A percentile compares a stretch with the other conserved stretches of the same genome.
phyloP scores from a whole-genome alignment of 2,888 invertebrate species.

The Tenthredo distinguenda region DNA sequence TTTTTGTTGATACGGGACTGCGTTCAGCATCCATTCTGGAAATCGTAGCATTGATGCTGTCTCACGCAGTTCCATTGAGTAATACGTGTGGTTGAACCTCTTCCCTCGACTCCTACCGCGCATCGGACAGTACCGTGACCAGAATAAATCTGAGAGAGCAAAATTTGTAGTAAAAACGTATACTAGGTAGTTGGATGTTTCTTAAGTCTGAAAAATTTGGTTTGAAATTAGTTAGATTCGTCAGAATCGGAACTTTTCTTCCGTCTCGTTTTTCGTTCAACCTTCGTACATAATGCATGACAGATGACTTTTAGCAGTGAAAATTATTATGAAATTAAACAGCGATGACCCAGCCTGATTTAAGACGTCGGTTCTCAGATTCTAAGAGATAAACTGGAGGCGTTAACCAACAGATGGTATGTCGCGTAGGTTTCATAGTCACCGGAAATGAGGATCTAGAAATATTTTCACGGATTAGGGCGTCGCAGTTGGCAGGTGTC shows the following conservation, averaged over 20 bases:
- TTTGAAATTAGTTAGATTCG: background rate
- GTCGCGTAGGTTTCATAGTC: conserved; percentile 10
- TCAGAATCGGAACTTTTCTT: background rate
- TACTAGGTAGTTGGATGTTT: too few relatives aligned
- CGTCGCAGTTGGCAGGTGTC: conserved; percentile 56
- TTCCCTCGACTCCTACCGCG: background rate
- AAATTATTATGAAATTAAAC: conserved; percentile 2
- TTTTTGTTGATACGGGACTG: conserved; percentile 14
- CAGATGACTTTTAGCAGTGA: background rate
- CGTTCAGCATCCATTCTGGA: conserved; percentile 30
- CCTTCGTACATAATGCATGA: background rate
- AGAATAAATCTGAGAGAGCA: background rate
- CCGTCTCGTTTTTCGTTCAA: background rate
- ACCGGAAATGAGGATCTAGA: conserved; percentile 54
- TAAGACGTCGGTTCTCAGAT: background rate
- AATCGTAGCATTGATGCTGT: conserved; percentile 27
- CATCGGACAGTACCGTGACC: background rate
- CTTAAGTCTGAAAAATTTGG: background rate
- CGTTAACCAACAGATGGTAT: conserved; percentile 27
- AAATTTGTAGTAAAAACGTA: background rate
- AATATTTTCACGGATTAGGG: conserved; percentile 57
- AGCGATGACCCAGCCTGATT: conserved; percentile 22
- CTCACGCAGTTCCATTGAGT: conserved; percentile 31
- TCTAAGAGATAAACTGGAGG: background rate
- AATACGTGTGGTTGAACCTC: background rate